phyloP scores from a whole-genome alignment of 2,888 invertebrate species.

The Thymelicus lineola region DNA sequence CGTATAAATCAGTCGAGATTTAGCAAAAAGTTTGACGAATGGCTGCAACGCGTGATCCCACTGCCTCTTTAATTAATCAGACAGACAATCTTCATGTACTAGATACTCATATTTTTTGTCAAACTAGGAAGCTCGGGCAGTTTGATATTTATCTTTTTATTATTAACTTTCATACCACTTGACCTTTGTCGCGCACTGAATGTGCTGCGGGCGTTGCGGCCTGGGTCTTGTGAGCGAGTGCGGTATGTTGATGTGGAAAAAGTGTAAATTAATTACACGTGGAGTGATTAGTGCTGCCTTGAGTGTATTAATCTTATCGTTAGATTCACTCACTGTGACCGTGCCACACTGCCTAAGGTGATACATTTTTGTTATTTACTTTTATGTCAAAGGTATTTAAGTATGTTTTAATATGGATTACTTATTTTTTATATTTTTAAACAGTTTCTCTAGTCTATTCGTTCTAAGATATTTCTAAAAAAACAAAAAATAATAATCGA shows the following conservation, averaged over 20 bases:
- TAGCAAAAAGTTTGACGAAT: slow-evolving; percentile 30
- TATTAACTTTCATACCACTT: slow-evolving; percentile 10
- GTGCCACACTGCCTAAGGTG: no score
- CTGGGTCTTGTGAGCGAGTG: not conserved
- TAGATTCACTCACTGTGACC: slow-evolving; percentile 26
- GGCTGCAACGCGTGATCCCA: not conserved
- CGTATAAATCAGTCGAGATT: slow-evolving; percentile 21
- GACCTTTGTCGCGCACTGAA: slow-evolving; percentile 27
- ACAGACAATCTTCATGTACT: slow-evolving; percentile 26
- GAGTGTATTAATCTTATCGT: not conserved
- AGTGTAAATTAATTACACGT: not conserved
- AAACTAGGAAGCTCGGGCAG: slow-evolving; percentile 17
- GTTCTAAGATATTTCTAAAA: no score
- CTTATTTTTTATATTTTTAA: no score
- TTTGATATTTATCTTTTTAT: slow-evolving; percentile 29
- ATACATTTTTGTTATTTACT: no score
- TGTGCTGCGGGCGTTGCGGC: not conserved
- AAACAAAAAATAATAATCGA: no score
- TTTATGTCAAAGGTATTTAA: no score
- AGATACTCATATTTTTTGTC: slow-evolving; percentile 28
- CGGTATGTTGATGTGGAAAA: slow-evolving; percentile 8
- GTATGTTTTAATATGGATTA: no score
- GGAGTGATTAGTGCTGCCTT: slow-evolving; percentile 13
- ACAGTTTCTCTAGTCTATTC: no score
- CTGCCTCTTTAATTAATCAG: slow-evolving; percentile 21